Evolutionary conservation across 2,113 vertebrate species (phyloP).

Genomic region (Menura novaehollandiae): DNA sequence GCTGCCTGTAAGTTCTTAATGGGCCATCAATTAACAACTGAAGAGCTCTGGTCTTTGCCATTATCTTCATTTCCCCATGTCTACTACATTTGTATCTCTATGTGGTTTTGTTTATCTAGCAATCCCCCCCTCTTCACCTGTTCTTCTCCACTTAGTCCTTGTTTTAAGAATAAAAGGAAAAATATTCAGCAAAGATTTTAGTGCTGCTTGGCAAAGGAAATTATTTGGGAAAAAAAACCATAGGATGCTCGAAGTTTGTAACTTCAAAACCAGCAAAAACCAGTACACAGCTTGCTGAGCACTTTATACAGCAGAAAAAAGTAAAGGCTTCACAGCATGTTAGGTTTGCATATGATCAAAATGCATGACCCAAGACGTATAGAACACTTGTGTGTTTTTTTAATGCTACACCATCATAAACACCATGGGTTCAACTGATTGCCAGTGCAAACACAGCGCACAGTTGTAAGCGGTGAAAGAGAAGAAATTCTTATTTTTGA

Average conservation of each 20-base stretch:
- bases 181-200: background rate
- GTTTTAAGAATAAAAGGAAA: background rate
- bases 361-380: background rate
- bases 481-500: background rate
- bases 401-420: background rate
- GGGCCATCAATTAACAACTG: background rate
- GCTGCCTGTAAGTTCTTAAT: background rate
- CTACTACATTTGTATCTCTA: background rate
- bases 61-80: background rate
- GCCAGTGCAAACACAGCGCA: background rate
- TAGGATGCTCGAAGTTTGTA: background rate
- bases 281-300: background rate
- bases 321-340: background rate
- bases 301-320: background rate
- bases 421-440: background rate
- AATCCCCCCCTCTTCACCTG: rapidly evolving
- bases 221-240: background rate
- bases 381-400: background rate
- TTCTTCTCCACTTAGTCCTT: background rate
- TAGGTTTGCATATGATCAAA: background rate
- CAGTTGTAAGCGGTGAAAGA: background rate
- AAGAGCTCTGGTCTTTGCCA: background rate
- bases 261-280: background rate
- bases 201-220: background rate
- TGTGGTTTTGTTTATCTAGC: background rate